Percentiles rank a stretch among this genome's conserved stretches.
Conservation (phyloP, 92 coral and sea anemone species). For the Zoanthus solanderi region DNA sequence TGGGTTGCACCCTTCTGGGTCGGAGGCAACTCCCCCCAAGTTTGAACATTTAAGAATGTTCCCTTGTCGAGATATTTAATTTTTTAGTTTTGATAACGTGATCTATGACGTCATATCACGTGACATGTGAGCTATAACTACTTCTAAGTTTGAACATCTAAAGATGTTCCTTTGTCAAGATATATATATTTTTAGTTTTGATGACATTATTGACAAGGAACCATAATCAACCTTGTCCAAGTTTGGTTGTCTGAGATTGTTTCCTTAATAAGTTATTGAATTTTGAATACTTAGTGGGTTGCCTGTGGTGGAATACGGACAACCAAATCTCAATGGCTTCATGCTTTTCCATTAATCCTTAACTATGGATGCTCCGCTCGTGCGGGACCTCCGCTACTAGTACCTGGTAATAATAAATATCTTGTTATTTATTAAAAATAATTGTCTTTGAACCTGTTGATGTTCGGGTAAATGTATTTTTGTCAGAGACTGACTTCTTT, state of each 20-base stretch:
- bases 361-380: neutral
- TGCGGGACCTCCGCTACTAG: slow-evolving; percentile 18
- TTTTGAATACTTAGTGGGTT: slow-evolving; percentile 5
- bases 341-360: too few relatives aligned
- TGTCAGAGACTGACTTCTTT: neutral
- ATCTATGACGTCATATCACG: too few relatives aligned
- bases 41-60: neutral
- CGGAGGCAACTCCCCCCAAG: too few relatives aligned
- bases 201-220: too few relatives aligned
- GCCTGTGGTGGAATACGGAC: slow-evolving; percentile 2
- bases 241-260: too few relatives aligned
- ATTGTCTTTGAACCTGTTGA: neutral
- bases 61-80: neutral
- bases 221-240: too few relatives aligned
- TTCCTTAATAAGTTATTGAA: neutral
- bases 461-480: neutral
- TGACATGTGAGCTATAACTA: too few relatives aligned
- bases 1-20: too few relatives aligned
- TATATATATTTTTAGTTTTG: too few relatives aligned
- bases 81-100: neutral
- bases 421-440: slow-evolving; percentile 13
- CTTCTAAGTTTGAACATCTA: too few relatives aligned
- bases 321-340: neutral
- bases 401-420: neutral
- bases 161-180: too few relatives aligned